Evolutionary conservation across 2,113 vertebrate genomes (phyloP).

Genomic region (Psephotus haematonotus): DNA sequence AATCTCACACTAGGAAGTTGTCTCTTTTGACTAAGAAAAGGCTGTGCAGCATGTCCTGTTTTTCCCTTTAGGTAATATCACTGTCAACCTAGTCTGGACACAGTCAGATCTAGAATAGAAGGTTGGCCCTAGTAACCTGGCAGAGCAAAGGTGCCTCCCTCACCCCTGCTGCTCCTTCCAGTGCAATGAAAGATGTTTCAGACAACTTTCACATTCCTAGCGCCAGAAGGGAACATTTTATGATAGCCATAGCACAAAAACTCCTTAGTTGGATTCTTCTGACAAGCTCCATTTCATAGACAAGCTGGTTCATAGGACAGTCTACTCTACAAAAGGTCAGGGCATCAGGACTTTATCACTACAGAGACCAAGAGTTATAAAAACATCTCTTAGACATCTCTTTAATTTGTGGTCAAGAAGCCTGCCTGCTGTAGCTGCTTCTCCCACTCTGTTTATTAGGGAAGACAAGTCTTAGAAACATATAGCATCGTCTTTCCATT

Average conservation of each 20-base stretch:
- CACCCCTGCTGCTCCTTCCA: neutral
- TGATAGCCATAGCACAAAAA: neutral
- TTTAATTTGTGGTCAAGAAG: neutral
- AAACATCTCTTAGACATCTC: neutral
- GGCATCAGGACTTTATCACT: neutral
- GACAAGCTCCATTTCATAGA: neutral
- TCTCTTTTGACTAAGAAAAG: neutral
- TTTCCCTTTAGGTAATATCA: neutral
- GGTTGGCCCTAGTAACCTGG: neutral
- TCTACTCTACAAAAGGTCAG: neutral
- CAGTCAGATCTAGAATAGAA: neutral
- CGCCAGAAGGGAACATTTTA: neutral
- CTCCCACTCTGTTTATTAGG: neutral
- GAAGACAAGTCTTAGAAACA: neutral
- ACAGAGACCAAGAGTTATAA: neutral
- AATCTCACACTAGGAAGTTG: neutral
- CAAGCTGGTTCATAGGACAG: neutral
- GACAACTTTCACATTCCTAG: neutral
- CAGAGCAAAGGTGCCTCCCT: neutral
- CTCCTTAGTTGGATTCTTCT: neutral
- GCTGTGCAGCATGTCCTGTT: fast-evolving
- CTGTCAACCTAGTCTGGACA: neutral
- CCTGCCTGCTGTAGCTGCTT: neutral
- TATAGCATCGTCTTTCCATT: neutral
- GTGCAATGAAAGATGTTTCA: neutral